These are phyloP conservation scores for Paracanthobrama guichenoti DNA, from an alignment of 2,113 vertebrate genomes.

Conservation along the genomic window DNA sequence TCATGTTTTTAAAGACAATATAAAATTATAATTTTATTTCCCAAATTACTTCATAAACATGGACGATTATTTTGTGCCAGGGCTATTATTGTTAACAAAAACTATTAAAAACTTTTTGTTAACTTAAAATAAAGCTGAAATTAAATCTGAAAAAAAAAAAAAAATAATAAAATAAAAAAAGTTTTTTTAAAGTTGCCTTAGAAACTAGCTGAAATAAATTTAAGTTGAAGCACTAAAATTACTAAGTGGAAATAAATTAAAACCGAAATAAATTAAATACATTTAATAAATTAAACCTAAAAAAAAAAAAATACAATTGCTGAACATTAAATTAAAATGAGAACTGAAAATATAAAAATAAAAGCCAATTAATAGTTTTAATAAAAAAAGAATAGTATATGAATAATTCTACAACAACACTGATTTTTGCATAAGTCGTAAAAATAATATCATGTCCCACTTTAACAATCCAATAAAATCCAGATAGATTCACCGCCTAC, in stretches of 20 bases:
- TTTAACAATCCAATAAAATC: neutral
- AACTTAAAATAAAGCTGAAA: neutral
- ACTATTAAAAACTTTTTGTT: neutral
- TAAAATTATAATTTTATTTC: neutral
- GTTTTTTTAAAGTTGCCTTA: no score
- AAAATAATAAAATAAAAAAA: no score
- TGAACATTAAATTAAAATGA: neutral
- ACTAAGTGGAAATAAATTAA: neutral
- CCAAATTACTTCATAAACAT: neutral
- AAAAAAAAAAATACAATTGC: neutral
- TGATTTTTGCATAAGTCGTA: neutral
- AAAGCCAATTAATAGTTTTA: neutral
- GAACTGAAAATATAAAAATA: neutral
- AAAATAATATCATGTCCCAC: neutral
- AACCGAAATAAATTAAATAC: neutral
- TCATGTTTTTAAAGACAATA: neutral
- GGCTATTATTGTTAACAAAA: neutral
- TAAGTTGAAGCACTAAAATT: no score
- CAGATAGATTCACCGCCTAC: neutral
- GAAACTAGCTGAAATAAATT: no score
- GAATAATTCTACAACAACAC: neutral
- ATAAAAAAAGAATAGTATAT: neutral
- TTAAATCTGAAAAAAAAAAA: neutral
- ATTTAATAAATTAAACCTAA: neutral
- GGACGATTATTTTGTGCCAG: neutral